Percentiles rank a stretch among this genome's conserved stretches.
Conservation (phyloP, 2,797 vertebrate genomes). For the Acropternis orthonyx region DNA sequence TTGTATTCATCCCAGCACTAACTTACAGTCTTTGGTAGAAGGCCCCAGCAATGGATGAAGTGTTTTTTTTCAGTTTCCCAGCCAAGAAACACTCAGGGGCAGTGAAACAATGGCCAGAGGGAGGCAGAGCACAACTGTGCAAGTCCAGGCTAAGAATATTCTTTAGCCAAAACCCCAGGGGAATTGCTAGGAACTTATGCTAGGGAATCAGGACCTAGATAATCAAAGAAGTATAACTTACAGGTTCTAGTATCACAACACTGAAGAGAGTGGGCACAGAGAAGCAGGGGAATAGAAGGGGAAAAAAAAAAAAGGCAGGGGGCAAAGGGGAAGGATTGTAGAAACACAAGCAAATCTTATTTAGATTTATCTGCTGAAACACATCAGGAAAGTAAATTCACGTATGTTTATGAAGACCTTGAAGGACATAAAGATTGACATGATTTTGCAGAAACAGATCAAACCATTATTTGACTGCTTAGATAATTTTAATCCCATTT, state of each 20-base stretch:
- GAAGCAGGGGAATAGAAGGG: rapidly evolving
- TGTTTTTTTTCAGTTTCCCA: background rate
- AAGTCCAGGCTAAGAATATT: background rate
- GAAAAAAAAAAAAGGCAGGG: background rate
- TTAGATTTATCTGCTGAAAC: background rate
- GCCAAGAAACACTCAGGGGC: background rate
- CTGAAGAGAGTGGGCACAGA: background rate
- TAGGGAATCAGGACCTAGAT: background rate
- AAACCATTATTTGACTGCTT: background rate
- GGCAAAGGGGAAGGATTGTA: rapidly evolving
- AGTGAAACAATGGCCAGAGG: background rate
- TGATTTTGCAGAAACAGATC: background rate
- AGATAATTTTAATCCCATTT: background rate
- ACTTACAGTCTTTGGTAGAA: background rate
- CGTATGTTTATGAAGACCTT: background rate
- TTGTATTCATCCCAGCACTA: background rate
- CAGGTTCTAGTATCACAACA: background rate
- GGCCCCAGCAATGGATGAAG: background rate
- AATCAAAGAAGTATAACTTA: background rate
- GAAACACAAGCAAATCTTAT: background rate
- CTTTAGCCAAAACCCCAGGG: background rate
- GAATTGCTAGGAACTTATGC: background rate
- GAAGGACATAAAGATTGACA: background rate
- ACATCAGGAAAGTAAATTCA: background rate
- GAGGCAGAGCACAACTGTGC: background rate